Conservation (phyloP, 2,797 vertebrate species). For the Orientallactaga sibirica region DNA sequence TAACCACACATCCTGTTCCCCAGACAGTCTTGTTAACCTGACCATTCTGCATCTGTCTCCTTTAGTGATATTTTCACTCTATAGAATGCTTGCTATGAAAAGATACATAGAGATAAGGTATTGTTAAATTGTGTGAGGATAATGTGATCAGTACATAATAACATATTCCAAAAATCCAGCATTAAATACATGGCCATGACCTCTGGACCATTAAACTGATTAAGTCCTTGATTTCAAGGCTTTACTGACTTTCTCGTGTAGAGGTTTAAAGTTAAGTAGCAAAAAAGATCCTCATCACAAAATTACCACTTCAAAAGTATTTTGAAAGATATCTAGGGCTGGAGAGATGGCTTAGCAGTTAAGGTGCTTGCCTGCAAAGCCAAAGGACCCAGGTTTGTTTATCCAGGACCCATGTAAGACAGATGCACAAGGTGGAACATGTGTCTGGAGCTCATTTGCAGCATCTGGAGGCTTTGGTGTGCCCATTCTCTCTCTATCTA, state of each 20-base stretch:
- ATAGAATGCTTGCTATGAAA: neutral
- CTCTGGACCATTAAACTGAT: neutral
- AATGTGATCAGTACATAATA: neutral
- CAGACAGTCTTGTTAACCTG: neutral
- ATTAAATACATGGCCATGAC: neutral
- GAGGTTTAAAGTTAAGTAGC: conserved; percentile 28
- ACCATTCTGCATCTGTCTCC: neutral
- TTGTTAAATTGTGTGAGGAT: conserved; percentile 27
- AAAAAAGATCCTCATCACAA: conserved; percentile 13
- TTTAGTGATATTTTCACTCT: neutral
- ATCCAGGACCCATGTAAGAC: too few relatives aligned
- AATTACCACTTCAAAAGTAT: neutral
- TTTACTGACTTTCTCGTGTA: conserved; percentile 19
- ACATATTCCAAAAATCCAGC: neutral
- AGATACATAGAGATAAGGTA: neutral
- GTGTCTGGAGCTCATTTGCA: too few relatives aligned
- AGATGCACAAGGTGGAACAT: too few relatives aligned
- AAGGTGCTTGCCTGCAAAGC: too few relatives aligned
- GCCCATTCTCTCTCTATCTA: too few relatives aligned
- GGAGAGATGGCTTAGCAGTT: too few relatives aligned
- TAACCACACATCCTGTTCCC: neutral
- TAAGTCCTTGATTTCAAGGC: conserved; percentile 5
- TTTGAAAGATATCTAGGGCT: conserved; percentile 32
- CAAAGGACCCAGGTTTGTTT: too few relatives aligned
- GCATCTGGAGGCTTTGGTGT: too few relatives aligned